Evolutionary conservation across 1,140 invertebrate genomes (phyloP), one percentile per base, ranked within the genome.

Genomic region (Batillaria attramentaria): DNA sequence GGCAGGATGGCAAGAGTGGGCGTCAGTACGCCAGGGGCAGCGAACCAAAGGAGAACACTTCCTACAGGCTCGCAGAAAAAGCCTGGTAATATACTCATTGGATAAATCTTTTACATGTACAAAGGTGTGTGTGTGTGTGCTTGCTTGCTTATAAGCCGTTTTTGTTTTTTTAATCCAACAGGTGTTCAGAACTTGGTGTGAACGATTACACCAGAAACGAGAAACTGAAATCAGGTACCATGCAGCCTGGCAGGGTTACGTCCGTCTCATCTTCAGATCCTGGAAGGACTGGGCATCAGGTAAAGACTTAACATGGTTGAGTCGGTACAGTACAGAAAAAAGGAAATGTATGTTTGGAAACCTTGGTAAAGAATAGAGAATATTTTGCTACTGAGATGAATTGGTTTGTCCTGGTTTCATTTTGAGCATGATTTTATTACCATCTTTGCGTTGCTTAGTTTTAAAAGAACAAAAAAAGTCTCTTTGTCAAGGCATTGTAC

Each of bases 261-360:
- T 80, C 39, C 54, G 35, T 4, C 39, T 54, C 13, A 42, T 81
- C 16, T 62, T 84, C 60, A 33, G 37, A 20, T 74, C 54, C n/a
- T 84, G 83, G 83, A 54, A 77, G n/a, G 42, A 77, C 42, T 84
- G 83, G 83, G 73, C 83, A 1, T 41, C 57, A 77, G 83, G 83
- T 84, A 73, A 28, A 13, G 46, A 13, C 13, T 50, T 13, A 13
- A 50, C 46, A 50, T 50, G 46, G 46, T 50, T 50, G 24, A 13
- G 46, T 50, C 13, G 10, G 46, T 13, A 50, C 46, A 54, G 2
- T 54, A 20, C n/a, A 20, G 1, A 54, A 54, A 20, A 54, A 54
- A 54, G 18, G 50, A 18, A 18, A 54, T 2, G 50, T 54, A 20
- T 54, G 18, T 54, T 20, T 1, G n/a, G n/a, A 20, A 54, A 3